Conservation (phyloP, 2,797 vertebrate genomes). For the Anabacerthia variegaticeps region DNA sequence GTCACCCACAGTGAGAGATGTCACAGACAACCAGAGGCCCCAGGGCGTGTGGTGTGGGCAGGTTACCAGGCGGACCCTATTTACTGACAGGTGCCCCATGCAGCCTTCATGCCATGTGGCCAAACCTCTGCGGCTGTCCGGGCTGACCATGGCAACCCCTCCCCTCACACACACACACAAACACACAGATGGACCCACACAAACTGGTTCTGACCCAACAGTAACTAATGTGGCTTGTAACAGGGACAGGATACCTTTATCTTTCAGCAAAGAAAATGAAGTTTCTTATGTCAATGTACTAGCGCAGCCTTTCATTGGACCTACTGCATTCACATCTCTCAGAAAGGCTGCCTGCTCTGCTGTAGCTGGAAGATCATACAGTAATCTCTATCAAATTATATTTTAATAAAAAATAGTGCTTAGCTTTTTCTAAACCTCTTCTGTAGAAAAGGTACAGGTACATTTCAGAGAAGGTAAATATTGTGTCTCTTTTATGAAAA, state of each 20-base stretch:
- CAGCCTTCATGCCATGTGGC: too few species aligned
- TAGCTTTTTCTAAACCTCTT: background rate
- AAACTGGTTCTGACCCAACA: too few species aligned
- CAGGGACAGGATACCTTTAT: background rate
- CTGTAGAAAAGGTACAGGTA: background rate
- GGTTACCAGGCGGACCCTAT: too few species aligned
- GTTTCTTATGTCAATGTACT: background rate
- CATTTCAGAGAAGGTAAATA: background rate
- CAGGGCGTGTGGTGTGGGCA: too few species aligned
- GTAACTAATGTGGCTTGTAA: too few species aligned
- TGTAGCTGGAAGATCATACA: background rate
- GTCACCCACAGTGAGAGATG: too few species aligned
- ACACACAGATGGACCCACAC: too few species aligned
- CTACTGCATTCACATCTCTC: background rate
- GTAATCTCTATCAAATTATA: background rate
- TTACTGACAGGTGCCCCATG: too few species aligned
- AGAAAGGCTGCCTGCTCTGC: background rate
- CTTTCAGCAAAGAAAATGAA: background rate
- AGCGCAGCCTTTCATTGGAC: background rate
- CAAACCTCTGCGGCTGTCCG: too few species aligned
- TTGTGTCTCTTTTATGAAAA: background rate
- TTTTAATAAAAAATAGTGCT: background rate
- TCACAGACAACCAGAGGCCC: too few species aligned
- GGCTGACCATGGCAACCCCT: too few species aligned
- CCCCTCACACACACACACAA: too few species aligned